Evolutionary conservation across 2,888 invertebrate species (phyloP).

Genomic region (Phania funesta): DNA sequence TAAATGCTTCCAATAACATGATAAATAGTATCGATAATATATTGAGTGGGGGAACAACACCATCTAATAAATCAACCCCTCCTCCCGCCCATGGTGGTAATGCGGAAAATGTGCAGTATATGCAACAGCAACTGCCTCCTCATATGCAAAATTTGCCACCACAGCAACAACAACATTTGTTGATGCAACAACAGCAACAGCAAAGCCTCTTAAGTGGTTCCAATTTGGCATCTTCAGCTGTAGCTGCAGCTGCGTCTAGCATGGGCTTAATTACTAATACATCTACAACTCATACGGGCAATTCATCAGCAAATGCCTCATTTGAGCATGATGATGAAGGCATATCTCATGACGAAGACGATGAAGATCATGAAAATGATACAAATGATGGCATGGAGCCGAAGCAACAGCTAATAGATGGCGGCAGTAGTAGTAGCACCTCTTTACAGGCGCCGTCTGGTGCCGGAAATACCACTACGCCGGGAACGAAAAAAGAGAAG

Average conservation of each 20-base stretch:
- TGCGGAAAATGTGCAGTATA: constrained; percentile 66
- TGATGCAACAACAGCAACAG: constrained; percentile 64
- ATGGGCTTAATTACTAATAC: constrained; percentile 46
- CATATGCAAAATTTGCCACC: constrained; percentile 65
- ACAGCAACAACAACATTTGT: constrained; percentile 64
- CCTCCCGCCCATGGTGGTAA: constrained; percentile 62
- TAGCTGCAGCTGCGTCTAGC: constrained; percentile 48
- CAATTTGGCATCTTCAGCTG: constrained; percentile 37
- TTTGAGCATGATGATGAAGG: constrained; percentile 76
- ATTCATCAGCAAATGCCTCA: constrained; percentile 69
- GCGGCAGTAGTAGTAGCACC: constrained; percentile 77
- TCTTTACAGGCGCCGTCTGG: constrained; percentile 75
- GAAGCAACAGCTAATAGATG: constrained; percentile 77
- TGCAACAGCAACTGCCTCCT: constrained; percentile 66
- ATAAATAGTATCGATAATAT: constrained; percentile 70
- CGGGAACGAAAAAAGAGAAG: constrained; percentile 75
- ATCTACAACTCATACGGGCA: constrained; percentile 40
- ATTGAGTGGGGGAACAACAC: constrained; percentile 53
- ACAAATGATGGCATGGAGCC: constrained; percentile 76
- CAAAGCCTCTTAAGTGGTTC: constrained; percentile 50
- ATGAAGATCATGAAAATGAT: constrained; percentile 74
- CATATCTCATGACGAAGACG: constrained; percentile 74
- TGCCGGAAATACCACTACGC: constrained; percentile 69
- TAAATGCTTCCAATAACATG: constrained; percentile 65
- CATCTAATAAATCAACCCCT: constrained; percentile 42